Conservation (phyloP, 1,140 invertebrate species). For the Drosophila oshimai region DNA sequence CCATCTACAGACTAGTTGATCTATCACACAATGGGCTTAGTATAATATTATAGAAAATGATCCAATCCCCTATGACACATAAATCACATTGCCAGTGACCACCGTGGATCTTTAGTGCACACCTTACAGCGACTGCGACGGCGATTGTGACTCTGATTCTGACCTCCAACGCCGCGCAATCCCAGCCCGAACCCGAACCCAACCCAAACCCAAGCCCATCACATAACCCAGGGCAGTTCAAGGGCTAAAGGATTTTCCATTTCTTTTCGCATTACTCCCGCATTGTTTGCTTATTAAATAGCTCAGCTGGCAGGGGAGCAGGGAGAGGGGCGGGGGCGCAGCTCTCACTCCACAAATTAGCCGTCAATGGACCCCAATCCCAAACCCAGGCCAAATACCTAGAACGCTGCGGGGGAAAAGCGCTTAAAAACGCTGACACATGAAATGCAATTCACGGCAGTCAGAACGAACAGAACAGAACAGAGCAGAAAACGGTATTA, state of each 20-base stretch:
- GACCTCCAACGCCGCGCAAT: background rate
- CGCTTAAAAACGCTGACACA: slow-evolving; percentile 68
- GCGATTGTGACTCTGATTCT: background rate
- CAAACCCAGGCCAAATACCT: background rate
- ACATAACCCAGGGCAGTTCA: slow-evolving; percentile 25
- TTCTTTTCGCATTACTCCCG: slow-evolving; percentile 44
- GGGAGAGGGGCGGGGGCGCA: background rate
- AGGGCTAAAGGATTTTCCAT: slow-evolving; percentile 38
- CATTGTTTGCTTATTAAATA: slow-evolving; percentile 54
- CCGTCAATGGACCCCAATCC: slow-evolving; percentile 23
- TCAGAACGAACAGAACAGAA: slow-evolving; percentile 11
- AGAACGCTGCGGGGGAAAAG: slow-evolving; percentile 18
- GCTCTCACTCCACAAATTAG: slow-evolving; percentile 30
- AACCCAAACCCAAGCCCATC: background rate
- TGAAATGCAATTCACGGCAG: slow-evolving; percentile 67
- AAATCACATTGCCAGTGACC: background rate
- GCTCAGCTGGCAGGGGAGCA: background rate
- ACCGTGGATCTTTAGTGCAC: background rate
- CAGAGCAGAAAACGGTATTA: slow-evolving; percentile 59
- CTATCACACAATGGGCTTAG: too few species aligned
- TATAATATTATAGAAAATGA: too few species aligned
- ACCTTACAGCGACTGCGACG: background rate
- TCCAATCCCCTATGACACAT: too few species aligned
- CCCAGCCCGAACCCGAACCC: background rate
- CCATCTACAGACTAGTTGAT: too few species aligned